Evolutionary conservation across 2,797 vertebrate species (phyloP).

Genomic region (Falco novaeseelandiae): DNA sequence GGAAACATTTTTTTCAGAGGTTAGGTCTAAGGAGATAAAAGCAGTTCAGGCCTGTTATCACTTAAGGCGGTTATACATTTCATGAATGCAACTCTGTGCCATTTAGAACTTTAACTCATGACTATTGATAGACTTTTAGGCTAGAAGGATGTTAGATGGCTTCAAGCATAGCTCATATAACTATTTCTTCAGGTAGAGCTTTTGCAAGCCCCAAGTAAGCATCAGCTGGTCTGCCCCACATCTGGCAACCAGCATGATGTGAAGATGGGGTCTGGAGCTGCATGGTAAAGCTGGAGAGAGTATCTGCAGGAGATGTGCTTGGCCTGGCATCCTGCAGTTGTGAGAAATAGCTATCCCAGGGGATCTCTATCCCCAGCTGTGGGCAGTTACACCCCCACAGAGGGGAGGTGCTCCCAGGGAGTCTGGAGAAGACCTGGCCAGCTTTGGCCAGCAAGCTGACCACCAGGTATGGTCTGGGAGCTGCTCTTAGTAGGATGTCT

Average conservation of each 20-base stretch:
- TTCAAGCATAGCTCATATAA: neutral
- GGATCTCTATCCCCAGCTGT: neutral
- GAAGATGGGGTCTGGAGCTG: neutral
- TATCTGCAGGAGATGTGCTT: neutral
- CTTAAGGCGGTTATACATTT: neutral
- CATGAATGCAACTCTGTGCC: neutral
- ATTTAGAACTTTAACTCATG: neutral
- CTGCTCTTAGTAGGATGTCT: neutral
- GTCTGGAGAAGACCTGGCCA: neutral
- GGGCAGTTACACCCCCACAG: rapidly evolving
- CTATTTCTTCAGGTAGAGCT: neutral
- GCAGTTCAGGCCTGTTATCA: neutral
- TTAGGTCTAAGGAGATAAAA: neutral
- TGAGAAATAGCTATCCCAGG: neutral
- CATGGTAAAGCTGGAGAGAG: too few relatives aligned
- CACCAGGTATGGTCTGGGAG: rapidly evolving
- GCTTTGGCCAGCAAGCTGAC: neutral
- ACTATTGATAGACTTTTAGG: neutral
- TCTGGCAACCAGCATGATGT: neutral
- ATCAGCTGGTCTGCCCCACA: neutral
- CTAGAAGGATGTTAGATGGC: neutral
- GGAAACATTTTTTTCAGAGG: neutral
- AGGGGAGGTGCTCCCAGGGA: neutral
- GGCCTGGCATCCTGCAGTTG: rapidly evolving
- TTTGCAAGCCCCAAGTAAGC: neutral